Conservation (phyloP, 2,113 vertebrate genomes). For the Peromyscus polionotus region DNA sequence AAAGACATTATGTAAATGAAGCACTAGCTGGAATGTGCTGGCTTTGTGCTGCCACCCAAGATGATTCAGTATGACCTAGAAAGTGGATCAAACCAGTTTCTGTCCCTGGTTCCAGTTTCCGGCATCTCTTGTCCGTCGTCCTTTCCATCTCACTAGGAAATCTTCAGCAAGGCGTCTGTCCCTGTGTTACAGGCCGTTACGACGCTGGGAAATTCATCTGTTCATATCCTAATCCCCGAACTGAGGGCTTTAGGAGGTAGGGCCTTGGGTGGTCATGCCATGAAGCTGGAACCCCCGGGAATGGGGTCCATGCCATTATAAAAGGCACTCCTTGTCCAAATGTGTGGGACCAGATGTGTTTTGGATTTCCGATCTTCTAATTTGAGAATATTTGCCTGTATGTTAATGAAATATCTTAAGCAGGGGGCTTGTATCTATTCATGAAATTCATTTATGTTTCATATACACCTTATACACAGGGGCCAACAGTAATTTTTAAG, state of each 20-base stretch:
- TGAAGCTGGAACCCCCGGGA: not conserved
- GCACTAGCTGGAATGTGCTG: not conserved
- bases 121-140: not conserved
- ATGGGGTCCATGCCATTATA: not conserved
- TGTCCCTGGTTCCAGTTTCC: not conserved
- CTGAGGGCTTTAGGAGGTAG: not conserved
- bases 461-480: not conserved
- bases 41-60: not conserved
- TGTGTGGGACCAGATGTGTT: not conserved
- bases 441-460: not conserved
- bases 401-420: not conserved
- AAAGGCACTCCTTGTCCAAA: not conserved
- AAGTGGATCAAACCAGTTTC: not conserved
- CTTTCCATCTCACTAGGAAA: not conserved
- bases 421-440: not conserved
- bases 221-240: not conserved
- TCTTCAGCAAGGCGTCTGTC: not conserved
- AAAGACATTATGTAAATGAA: not conserved
- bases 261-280: not conserved
- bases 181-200: not conserved
- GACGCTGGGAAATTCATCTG: not conserved
- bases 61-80: conserved; percentile 7
- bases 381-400: not conserved
- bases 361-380: not conserved
- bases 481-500: not conserved